Evolutionary conservation across 2,113 vertebrate genomes (phyloP).

Genomic region (Odontesthes bonariensis): DNA sequence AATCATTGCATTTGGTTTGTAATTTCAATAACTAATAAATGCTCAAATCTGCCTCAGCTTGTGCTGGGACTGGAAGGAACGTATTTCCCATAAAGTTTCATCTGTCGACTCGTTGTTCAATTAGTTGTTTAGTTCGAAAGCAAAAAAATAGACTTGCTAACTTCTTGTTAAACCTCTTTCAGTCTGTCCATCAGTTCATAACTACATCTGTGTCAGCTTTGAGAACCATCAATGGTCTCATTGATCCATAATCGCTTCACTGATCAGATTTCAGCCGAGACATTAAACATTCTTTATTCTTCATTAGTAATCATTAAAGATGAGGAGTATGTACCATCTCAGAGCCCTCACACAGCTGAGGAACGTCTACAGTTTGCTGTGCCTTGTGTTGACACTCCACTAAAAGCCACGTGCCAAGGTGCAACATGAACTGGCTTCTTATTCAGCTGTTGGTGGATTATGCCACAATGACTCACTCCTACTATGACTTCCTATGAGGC

Average conservation of each 20-base stretch:
- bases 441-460: not conserved
- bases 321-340: not conserved
- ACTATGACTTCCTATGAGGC: no score
- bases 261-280: not conserved
- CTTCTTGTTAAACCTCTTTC: no score
- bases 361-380: not conserved
- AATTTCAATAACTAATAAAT: no score
- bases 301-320: not conserved
- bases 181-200: not conserved
- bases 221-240: not conserved
- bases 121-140: no score
- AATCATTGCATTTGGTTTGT: no score
- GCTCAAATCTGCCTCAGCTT: no score
- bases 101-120: no score
- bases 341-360: not conserved
- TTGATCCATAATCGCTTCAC: not conserved
- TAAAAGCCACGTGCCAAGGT: constrained; percentile 6
- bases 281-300: not conserved
- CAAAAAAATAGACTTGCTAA: no score
- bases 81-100: no score
- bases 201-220: not conserved
- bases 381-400: not conserved
- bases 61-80: no score
- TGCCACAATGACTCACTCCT: not conserved
- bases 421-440: not conserved